These are phyloP conservation scores for Noctilio leporinus DNA, from an alignment of 2,113 vertebrate species.

Conservation along the genomic window DNA sequence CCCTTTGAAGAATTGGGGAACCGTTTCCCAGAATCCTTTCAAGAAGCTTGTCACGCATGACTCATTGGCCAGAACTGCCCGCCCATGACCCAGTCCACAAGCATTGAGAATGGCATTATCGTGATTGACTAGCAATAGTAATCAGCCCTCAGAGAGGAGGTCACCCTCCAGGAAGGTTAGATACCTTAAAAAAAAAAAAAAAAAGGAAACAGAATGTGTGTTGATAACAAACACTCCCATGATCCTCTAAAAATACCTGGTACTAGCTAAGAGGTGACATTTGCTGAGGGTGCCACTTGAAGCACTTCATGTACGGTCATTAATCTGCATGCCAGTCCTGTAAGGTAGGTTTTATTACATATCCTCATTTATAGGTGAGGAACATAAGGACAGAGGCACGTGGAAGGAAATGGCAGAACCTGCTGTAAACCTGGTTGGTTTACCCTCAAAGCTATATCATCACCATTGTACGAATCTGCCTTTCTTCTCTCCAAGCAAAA, in stretches of 20 bases:
- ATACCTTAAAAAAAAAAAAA: background rate
- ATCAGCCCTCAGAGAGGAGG: background rate
- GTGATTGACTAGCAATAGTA: background rate
- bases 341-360: background rate
- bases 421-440: background rate
- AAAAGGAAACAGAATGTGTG: background rate
- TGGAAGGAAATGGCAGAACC: background rate
- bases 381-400: background rate
- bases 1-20: background rate
- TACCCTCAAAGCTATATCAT: background rate
- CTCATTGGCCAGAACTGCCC: background rate
- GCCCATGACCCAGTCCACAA: background rate
- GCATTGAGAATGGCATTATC: background rate
- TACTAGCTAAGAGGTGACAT: background rate
- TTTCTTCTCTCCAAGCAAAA: background rate
- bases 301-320: background rate
- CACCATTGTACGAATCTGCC: background rate
- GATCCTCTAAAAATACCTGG: background rate
- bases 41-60: background rate
- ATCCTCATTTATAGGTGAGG: background rate
- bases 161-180: background rate
- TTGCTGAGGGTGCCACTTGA: background rate
- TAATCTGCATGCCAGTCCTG: background rate
- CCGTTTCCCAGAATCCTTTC: background rate
- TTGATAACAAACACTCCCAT: background rate